Conservation (phyloP, 2,113 vertebrate species). For the Myxocyprinus asiaticus region DNA sequence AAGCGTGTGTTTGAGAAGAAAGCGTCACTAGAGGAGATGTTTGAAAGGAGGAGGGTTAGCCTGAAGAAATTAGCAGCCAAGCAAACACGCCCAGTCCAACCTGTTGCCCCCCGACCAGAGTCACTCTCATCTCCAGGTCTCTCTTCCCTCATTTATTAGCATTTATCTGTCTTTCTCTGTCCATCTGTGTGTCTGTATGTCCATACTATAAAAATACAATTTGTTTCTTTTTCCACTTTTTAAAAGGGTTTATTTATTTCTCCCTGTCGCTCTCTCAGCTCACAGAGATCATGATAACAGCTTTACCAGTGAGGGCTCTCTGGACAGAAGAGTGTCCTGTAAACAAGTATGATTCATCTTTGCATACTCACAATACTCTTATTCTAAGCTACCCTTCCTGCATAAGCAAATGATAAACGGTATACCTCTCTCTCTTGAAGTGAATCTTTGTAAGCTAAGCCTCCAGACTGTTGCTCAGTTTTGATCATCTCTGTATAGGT, state of each 20-base stretch:
- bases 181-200: no score
- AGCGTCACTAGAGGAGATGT: slow-evolving; percentile 90
- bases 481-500: slow-evolving; percentile 12
- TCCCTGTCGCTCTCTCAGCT: slow-evolving; percentile 56
- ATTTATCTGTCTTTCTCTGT: background rate
- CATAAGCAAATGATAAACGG: no score
- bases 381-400: no score
- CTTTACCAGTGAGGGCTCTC: slow-evolving; percentile 61
- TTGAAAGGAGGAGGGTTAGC: slow-evolving; percentile 90
- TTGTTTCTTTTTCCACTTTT: background rate
- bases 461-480: no score
- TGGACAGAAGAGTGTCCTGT: slow-evolving; percentile 65
- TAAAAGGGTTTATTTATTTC: background rate
- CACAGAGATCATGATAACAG: slow-evolving; percentile 67
- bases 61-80: slow-evolving; percentile 96
- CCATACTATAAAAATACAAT: no score
- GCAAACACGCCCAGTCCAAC: slow-evolving; percentile 93
- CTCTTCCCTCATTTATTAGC: background rate
- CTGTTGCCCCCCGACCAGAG: slow-evolving; percentile 94
- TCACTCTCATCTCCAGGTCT: slow-evolving; percentile 83
- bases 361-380: no score
- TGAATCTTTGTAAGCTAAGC: no score
- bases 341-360: slow-evolving; percentile 73
- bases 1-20: slow-evolving; percentile 91
- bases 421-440: no score